A percentile compares a stretch with the other conserved stretches of the same genome.
Evolutionary conservation across 35 echinoderm and acorn worm species (phyloP).

Genomic region (Apostichopus parvimensis): DNA sequence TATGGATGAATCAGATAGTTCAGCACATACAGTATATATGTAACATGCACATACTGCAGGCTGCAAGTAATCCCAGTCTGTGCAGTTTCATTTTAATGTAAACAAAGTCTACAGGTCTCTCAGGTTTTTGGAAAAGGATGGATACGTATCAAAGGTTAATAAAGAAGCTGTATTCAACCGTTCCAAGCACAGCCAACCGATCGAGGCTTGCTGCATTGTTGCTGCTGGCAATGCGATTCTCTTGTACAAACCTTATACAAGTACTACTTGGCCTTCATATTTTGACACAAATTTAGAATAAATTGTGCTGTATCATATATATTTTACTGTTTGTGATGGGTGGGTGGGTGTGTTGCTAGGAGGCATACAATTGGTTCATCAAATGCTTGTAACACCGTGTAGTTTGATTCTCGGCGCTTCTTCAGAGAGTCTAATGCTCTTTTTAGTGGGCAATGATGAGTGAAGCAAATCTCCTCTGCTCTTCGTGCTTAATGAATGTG

Average conservation of each 20-base stretch:
- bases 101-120: conserved; percentile 33
- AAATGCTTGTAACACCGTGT: background rate
- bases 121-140: background rate
- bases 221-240: background rate
- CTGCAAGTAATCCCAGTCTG: conserved; percentile 12
- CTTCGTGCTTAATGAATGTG: background rate
- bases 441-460: background rate
- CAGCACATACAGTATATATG: background rate
- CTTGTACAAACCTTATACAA: background rate
- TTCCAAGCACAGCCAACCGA: background rate
- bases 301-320: background rate
- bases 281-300: conserved; percentile 29
- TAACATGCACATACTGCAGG: background rate
- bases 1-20: conserved; percentile 1
- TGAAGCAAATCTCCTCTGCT: background rate
- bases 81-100: conserved; percentile 8
- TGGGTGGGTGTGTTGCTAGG: conserved; percentile 31
- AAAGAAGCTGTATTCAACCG: background rate
- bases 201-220: background rate
- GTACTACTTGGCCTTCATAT: conserved; percentile 17
- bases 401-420: background rate
- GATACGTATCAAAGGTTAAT: conserved; percentile 22
- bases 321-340: conserved; percentile 18
- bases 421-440: background rate
- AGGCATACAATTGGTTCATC: conserved; percentile 16